Conservation (phyloP, 2,113 vertebrate species). For the Vulpes vulpes region DNA sequence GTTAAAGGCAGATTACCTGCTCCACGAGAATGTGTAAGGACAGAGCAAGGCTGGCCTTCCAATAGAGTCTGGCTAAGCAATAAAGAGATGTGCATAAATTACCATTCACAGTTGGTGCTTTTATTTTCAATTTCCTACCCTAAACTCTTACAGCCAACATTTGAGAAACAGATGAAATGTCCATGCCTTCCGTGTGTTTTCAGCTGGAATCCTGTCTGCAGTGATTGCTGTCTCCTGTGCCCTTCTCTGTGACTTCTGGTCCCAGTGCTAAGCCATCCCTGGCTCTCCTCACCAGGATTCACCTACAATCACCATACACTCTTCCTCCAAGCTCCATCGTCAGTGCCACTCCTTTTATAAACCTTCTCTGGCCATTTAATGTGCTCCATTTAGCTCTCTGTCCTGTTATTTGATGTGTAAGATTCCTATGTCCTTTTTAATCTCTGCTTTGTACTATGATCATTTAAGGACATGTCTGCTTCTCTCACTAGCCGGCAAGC, state of each 20-base stretch:
- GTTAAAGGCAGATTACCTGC: not conserved
- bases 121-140: not conserved
- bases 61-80: not conserved
- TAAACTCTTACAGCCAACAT: not conserved
- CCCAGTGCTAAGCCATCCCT: fast-evolving
- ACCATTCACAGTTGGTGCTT: not conserved
- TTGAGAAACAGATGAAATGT: not conserved
- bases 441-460: not conserved
- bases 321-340: not conserved
- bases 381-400: not conserved
- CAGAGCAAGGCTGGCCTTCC: not conserved
- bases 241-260: too few species aligned
- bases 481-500: not conserved
- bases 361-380: not conserved
- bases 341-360: not conserved
- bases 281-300: not conserved
- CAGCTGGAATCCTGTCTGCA: not conserved
- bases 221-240: too few species aligned
- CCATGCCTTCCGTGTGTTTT: not conserved
- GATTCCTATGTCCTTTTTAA: not conserved
- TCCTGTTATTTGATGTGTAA: not conserved
- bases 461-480: not conserved
- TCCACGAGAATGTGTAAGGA: not conserved
- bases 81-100: not conserved
- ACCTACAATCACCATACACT: too few species aligned